phyloP scores from a whole-genome alignment of 53 echinoderm and acorn worm species.

The Patiria pectinifera region DNA sequence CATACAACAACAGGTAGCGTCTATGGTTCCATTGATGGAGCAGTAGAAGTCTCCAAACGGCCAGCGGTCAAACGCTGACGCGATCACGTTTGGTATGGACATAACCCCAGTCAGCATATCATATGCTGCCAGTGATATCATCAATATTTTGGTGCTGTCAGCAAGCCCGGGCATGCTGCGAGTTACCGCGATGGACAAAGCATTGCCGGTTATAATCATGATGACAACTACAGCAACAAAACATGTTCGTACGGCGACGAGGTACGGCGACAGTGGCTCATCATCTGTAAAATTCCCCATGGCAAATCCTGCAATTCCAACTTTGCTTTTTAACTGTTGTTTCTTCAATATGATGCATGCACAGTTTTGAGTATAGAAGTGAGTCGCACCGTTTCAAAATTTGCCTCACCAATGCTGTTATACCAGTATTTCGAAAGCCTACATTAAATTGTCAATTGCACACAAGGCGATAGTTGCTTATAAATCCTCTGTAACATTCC shows the following conservation, averaged over 20 bases:
- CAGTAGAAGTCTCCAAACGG: slow-evolving; percentile 33
- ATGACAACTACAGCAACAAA: slow-evolving; percentile 41
- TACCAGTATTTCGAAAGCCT: too few species aligned
- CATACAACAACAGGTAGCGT: slow-evolving; percentile 47
- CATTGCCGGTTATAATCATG: slow-evolving; percentile 40
- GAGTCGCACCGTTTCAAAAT: too few species aligned
- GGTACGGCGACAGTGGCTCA: not conserved
- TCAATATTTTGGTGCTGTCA: slow-evolving; percentile 52
- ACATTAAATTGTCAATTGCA: too few species aligned
- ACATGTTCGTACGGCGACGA: slow-evolving; percentile 29
- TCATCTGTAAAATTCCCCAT: not conserved
- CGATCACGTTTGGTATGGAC: slow-evolving; percentile 34
- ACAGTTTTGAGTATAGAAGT: not conserved
- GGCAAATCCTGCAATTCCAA: not conserved
- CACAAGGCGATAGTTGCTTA: too few species aligned
- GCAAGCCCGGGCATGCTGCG: slow-evolving; percentile 53
- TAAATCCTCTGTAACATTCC: too few species aligned
- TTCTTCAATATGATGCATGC: not conserved
- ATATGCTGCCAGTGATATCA: slow-evolving; percentile 40
- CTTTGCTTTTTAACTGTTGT: not conserved
- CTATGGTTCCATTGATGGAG: slow-evolving; percentile 40
- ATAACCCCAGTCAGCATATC: slow-evolving; percentile 29
- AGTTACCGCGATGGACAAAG: slow-evolving; percentile 45
- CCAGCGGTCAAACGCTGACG: slow-evolving; percentile 39
- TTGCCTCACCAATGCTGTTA: too few species aligned